Base-by-base conservation (phyloP, 2,888 invertebrate species). In the Andricus quercusramuli region DNA sequence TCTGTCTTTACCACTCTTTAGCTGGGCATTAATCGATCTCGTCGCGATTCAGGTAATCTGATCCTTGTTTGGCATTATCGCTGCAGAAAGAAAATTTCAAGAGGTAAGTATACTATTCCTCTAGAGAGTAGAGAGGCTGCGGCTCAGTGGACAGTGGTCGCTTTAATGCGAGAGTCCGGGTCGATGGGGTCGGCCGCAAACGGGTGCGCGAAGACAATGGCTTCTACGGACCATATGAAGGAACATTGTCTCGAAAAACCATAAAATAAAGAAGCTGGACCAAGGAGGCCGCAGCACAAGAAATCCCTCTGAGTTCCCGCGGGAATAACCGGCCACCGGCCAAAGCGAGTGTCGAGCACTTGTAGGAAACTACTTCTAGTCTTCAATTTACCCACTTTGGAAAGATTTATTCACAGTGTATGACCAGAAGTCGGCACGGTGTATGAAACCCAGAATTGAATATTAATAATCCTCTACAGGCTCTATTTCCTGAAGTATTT, bases 171-270 rank as follows among this genome's bases (percentile, higher is more conserved):
- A 85, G 89, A 88, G 89, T 89, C 89, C 88, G 89, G 91, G 91
- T 91, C 91, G 90, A 90, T 86, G 88, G 89, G 91, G 91, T 91
- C 91, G 90, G 86, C 83, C 86, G 82, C 84, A 84, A 85, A 86
- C 86, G 85, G 82, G 79, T 83, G 79, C 83, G 85, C 86, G 86
- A 89, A 90, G 89, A 91, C 91, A 90, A 91, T 91, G 90, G 90
- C 86, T 86, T 83, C 85, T 84, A 86, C 86, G 86, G 88, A 84
- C 89, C 90, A 89, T 90, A 91, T 90, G 89, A 87, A 90, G 89
- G 88, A 90, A 92, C 92, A 91, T 91, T 92, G 92, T 92, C 90
- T 90, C 86, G 91, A 90, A 91, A 91, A 90, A 90, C 90, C 91
- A 91, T 92, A 91, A 92, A 92, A 92, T 92, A 92, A 92, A 92